Evolutionary conservation across 2,797 vertebrate species (phyloP), one percentile per base, ranked within the genome.

Genomic region (Alauda arvensis): DNA sequence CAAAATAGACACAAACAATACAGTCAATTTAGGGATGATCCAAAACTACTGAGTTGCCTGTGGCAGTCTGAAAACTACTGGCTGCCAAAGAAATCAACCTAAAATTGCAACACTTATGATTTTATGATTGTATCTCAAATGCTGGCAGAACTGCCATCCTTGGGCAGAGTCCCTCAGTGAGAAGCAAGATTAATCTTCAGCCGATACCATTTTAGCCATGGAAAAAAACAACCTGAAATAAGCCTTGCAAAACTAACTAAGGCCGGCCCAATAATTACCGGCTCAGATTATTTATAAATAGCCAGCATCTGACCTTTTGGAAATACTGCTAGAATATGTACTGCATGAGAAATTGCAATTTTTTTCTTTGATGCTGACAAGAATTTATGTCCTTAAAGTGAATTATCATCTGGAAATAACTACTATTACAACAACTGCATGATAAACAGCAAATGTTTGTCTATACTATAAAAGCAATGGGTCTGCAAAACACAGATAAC

Each of bases 61-160:
- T 52, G 72, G 76, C 55, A 0, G 48, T 75, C 53, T 65, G 83
- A 81, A 79, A 92, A 91, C 42, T 61, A 74, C 52, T 18, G 23
- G 1, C 43, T 93, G 83, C 71, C 87, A 88, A 94, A 89, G 31
- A 92, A 93, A 91, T 79, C 61, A 93, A 68, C 43, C 55, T 74
- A 67, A 93, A 91, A 93, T 82, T 91, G 75, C 77, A 84, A 34
- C 61, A 52, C 43, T 89, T 79, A 52, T 0, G 25, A 87, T 77
- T 78, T 87, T 69, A 70, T 65, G 61, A 84, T 83, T 89, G 4
- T 70, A 77, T 82, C 89, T 86, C 51, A 72, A 74, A 72, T 33
- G 25, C 14, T 76, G 60, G 57, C 49, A 93, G 80, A 91, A 77
- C 23, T 42, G 28, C 26, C 17, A 51, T 57, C 37, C 65, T 82